Conservation (phyloP, 2,888 invertebrate genomes). For the Cyaniris semiargus region DNA sequence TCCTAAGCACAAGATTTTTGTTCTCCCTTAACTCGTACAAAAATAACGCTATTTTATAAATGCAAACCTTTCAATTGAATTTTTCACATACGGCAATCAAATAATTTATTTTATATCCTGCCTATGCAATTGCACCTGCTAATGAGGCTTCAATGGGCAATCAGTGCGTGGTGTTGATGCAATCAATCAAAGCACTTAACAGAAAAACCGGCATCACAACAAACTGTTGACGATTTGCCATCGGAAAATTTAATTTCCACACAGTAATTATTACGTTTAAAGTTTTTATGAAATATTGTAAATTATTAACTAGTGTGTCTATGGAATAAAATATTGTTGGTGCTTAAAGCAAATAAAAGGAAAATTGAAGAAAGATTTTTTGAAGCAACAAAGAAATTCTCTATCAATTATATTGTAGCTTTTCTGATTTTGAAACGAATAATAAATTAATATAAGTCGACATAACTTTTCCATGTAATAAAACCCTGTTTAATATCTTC, state of each 20-base stretch:
- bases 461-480: not conserved
- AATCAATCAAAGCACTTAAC: slow-evolving; percentile 15
- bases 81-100: not conserved
- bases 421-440: no score
- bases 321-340: no score
- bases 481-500: not conserved
- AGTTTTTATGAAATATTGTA: not conserved
- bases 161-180: not conserved
- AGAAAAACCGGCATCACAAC: slow-evolving; percentile 1
- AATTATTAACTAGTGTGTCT: no score
- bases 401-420: no score
- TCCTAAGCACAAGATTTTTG: not conserved
- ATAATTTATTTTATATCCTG: not conserved
- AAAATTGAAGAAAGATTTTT: no score
- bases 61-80: not conserved
- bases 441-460: not conserved
- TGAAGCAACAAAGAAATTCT: no score
- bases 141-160: slow-evolving; percentile 21
- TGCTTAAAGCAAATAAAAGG: no score
- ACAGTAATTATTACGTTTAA: not conserved
- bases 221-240: not conserved
- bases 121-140: not conserved
- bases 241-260: not conserved
- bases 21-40: not conserved
- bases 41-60: not conserved